A percentile compares a stretch with the other conserved stretches of the same genome.
Evolutionary conservation across 2,888 invertebrate species (phyloP).

Genomic region (Tetragonula carbonaria): DNA sequence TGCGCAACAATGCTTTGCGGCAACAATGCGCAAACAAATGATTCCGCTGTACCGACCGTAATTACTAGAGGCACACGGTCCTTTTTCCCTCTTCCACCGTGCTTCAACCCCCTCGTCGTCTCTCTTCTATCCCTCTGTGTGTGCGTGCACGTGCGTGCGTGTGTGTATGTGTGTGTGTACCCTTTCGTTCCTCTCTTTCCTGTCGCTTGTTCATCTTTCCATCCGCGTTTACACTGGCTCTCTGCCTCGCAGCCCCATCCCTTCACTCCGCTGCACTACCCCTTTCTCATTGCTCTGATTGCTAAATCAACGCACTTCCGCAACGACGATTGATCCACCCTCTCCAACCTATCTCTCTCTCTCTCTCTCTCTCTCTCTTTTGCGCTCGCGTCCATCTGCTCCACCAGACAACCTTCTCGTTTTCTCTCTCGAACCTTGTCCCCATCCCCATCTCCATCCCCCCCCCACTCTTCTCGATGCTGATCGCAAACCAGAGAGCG

Average conservation of each 20-base stretch:
- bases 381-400: constrained; percentile 1
- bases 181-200: constrained; percentile 38
- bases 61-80: constrained; percentile 74
- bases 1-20: constrained; percentile 78
- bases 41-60: constrained; percentile 78
- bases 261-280: constrained; percentile 41
- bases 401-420: background rate
- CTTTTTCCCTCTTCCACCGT: constrained; percentile 38
- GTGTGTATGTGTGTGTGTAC: background rate
- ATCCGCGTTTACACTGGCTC: constrained; percentile 34
- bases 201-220: constrained; percentile 45
- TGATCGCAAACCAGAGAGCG: constrained; percentile 44
- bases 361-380: no score
- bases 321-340: constrained; percentile 70
- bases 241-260: background rate
- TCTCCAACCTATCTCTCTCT: background rate
- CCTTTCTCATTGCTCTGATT: constrained; percentile 68
- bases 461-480: background rate
- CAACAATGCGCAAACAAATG: constrained; percentile 81
- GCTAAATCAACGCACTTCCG: constrained; percentile 78
- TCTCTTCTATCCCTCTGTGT: background rate
- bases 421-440: background rate
- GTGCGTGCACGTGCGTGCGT: no score
- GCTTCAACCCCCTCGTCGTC: background rate
- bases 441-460: no score